Base-by-base conservation (phyloP, 2,113 vertebrate genomes). In the Benitochromis conjunctus region DNA sequence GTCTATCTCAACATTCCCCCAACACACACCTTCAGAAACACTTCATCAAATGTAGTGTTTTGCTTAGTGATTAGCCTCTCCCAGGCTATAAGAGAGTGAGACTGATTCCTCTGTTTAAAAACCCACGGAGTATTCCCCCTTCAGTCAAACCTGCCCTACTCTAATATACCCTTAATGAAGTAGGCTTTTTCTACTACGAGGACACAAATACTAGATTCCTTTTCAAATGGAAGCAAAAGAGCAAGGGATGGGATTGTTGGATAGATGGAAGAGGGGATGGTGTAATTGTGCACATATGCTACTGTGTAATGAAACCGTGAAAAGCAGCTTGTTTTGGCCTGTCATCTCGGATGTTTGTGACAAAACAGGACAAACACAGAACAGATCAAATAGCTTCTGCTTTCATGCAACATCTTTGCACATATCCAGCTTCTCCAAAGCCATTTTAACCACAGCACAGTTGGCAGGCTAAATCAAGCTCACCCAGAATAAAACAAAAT, bases 41-140 rank as follows among this genome's bases (percentile, higher is more conserved):
- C 98, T 99, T 99, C 98, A 99, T 99, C 98, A 98, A 98, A 98
- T 98, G 97, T 97, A 99, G 98, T 99, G 98, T 99, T 99, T 99
- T 99, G 98, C 99, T 99, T 98, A 98, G 98, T 98, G 98, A 99
- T 99, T 99, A 99, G 97, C 97, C 96, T 97, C 89, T 97, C 96
- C 96, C 96, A 96, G 97, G 97, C 97, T 97, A 96, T 97, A 97
- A 98, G 96, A 97, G 97, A 97, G 82, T 92, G 97, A 91, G 93
- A 93, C 92, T 93, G 94, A 95, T 95, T 93, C 97, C 97, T 96
- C 95, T 94, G 95, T 92, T 94, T 93, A 93, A 81, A 94, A 92
- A 93, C 81, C 83, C 83, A 60, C 41, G 2, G 64, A 83, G 85
- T 21, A 86, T 60, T 83, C 84, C 53, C 83, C 81, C 83, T 86